Percentiles rank a stretch among this genome's conserved stretches.
phyloP scores from a whole-genome alignment of 2,797 vertebrate genomes.

The Gephyroberyx darwinii region DNA sequence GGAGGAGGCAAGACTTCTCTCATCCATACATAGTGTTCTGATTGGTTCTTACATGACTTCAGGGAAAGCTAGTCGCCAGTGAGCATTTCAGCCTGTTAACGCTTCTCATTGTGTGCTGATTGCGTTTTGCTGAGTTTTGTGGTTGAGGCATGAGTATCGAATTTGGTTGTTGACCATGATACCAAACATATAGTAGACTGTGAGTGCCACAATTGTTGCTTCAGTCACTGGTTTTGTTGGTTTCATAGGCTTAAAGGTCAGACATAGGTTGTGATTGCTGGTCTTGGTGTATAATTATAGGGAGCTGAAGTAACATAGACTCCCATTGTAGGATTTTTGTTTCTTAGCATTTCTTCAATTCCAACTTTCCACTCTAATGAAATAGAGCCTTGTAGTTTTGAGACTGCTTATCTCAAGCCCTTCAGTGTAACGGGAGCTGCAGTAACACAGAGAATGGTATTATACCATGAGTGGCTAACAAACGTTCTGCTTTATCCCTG shows the following conservation, averaged over 20 bases:
- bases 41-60: slow-evolving; percentile 3
- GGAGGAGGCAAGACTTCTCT: slow-evolving; percentile 7
- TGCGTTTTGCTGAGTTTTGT: background rate
- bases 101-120: background rate
- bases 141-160: background rate
- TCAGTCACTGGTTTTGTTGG: background rate
- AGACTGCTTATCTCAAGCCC: no score
- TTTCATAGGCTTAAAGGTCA: background rate
- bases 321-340: no score
- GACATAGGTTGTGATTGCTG: no score
- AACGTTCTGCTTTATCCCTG: slow-evolving; percentile 5
- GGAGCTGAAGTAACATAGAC: no score
- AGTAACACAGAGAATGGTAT: slow-evolving; percentile 11
- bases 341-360: no score
- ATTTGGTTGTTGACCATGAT: background rate
- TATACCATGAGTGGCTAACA: slow-evolving; percentile 12
- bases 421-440: background rate
- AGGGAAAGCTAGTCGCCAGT: background rate
- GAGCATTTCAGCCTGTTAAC: background rate
- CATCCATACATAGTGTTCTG: background rate
- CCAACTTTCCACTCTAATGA: no score
- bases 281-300: no score
- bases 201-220: background rate
- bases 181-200: slow-evolving; percentile 5
- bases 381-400: no score